These are phyloP conservation scores for Synodontis membranacea DNA, from an alignment of 2,113 vertebrate species.

Conservation along the genomic window DNA sequence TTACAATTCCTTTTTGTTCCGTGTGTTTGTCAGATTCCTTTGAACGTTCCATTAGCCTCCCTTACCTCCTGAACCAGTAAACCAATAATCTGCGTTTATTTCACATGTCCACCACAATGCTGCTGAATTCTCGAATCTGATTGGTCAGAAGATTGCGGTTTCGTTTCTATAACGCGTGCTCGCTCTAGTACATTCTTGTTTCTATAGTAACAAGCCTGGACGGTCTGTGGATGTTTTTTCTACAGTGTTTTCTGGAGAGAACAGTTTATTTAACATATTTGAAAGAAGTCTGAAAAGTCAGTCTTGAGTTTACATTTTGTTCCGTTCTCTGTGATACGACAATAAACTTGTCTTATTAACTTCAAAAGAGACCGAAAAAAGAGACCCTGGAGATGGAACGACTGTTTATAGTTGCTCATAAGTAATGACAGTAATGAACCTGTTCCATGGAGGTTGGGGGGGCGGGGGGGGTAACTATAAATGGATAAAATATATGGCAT, in stretches of 20 bases:
- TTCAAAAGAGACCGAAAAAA: not conserved
- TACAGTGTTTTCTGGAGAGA: too few species aligned
- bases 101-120: not conserved
- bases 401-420: not conserved
- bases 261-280: too few species aligned
- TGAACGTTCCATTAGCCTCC: not conserved
- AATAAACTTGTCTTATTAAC: not conserved
- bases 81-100: not conserved
- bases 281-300: too few species aligned
- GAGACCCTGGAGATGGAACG: not conserved
- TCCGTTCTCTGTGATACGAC: not conserved
- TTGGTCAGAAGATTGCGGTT: not conserved
- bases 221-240: too few species aligned
- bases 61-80: not conserved
- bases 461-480: not conserved
- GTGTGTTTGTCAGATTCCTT: not conserved
- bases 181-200: not conserved
- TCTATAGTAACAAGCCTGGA: not conserved
- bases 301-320: not conserved
- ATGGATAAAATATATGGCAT: not conserved
- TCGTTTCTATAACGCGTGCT: not conserved
- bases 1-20: not conserved
- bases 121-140: not conserved
- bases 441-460: not conserved
- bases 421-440: not conserved